Percentiles rank a stretch among this genome's conserved stretches.
phyloP scores from a whole-genome alignment of 2,888 invertebrate species.

The Stenurella melanura region DNA sequence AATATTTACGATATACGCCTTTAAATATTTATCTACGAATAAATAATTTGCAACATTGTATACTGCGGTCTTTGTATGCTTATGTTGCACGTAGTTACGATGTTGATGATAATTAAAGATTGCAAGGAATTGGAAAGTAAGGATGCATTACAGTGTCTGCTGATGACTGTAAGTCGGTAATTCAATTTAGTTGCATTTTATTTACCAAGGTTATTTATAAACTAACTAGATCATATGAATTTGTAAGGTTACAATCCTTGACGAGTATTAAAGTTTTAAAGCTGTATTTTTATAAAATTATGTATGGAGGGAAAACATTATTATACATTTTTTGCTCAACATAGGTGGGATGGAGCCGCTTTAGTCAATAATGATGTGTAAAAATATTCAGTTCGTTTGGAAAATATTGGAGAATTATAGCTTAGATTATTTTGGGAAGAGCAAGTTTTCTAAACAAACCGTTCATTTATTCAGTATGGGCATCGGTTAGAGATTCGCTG shows the following conservation, averaged over 20 bases:
- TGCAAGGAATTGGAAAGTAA: not conserved
- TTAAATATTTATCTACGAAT: not conserved
- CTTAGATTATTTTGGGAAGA: too few relatives aligned
- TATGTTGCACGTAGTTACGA: not conserved
- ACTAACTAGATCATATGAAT: not conserved
- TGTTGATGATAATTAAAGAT: not conserved
- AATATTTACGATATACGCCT: not conserved
- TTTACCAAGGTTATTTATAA: not conserved
- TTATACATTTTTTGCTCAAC: too few relatives aligned
- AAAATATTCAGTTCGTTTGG: too few relatives aligned
- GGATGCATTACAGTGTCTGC: not conserved
- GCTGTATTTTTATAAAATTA: too few relatives aligned
- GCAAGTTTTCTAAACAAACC: too few relatives aligned
- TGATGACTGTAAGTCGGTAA: not conserved
- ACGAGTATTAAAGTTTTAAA: too few relatives aligned
- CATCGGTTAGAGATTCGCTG: too few relatives aligned
- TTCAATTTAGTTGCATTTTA: not conserved
- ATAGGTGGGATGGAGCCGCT: too few relatives aligned
- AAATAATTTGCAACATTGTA: not conserved
- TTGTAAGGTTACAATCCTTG: not conserved
- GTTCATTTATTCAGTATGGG: too few relatives aligned
- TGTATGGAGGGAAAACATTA: too few relatives aligned
- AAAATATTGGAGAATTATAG: too few relatives aligned
- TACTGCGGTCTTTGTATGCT: not conserved
- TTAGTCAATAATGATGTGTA: too few relatives aligned